phyloP scores from a whole-genome alignment of 2,888 invertebrate genomes.

The Tiliacea aurago region DNA sequence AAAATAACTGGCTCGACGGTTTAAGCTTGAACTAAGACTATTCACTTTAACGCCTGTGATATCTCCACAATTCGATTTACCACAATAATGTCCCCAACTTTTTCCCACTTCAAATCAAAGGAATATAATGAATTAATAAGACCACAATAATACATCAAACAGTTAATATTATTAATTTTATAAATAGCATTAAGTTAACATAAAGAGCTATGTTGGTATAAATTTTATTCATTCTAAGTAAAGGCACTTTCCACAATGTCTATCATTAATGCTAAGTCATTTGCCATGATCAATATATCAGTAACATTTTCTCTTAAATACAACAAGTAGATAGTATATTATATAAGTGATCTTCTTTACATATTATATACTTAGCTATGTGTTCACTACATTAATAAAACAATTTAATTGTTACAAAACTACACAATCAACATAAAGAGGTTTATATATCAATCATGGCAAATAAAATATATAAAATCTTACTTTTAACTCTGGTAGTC shows the following conservation, averaged over 20 bases:
- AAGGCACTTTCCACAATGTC: slow-evolving; percentile 90
- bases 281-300: slow-evolving; percentile 82
- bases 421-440: slow-evolving; percentile 50
- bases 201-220: slow-evolving; percentile 90
- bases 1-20: neutral
- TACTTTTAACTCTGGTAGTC: slow-evolving; percentile 78
- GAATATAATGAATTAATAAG: slow-evolving; percentile 66
- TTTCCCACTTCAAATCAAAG: slow-evolving; percentile 8
- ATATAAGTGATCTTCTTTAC: slow-evolving; percentile 51
- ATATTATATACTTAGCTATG: slow-evolving; percentile 45
- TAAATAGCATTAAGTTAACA: slow-evolving; percentile 90
- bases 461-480: slow-evolving; percentile 70
- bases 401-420: slow-evolving; percentile 64
- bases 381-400: slow-evolving; percentile 53
- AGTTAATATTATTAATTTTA: slow-evolving; percentile 90
- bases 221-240: slow-evolving; percentile 89
- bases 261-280: slow-evolving; percentile 82
- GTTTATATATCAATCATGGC: slow-evolving; percentile 69
- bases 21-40: slow-evolving; percentile 9
- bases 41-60: slow-evolving; percentile 23
- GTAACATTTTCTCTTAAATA: slow-evolving; percentile 56
- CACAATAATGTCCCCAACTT: neutral
- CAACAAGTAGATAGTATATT: slow-evolving; percentile 45
- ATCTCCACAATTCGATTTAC: slow-evolving; percentile 2
- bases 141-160: slow-evolving; percentile 85